Evolutionary conservation across 2,113 vertebrate genomes (phyloP).

Genomic region (Hucho hucho): DNA sequence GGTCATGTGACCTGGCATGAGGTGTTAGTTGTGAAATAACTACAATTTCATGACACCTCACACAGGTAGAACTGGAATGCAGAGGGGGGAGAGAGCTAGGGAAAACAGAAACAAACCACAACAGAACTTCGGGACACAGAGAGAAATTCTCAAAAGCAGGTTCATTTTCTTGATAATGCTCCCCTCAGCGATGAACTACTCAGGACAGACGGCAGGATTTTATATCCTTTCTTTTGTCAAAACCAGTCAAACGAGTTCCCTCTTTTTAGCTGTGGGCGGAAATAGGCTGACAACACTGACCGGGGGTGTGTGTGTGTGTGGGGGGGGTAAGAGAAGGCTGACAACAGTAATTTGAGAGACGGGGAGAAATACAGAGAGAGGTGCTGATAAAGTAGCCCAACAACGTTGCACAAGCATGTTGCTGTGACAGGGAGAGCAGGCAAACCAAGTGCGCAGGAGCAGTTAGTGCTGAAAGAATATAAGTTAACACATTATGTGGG

Average conservation of each 20-base stretch:
- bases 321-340: conserved; percentile 36
- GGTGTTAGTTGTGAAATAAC: conserved; percentile 61
- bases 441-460: neutral
- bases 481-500: neutral
- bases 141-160: conserved; percentile 23
- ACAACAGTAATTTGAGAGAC: conserved; percentile 48
- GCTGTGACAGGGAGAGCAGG: neutral
- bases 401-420: neutral
- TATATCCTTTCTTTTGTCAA: conserved; percentile 70
- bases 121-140: neutral
- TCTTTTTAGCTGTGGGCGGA: conserved; percentile 50
- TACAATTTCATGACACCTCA: conserved; percentile 55
- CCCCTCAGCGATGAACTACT: conserved; percentile 43
- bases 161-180: conserved; percentile 27
- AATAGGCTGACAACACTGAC: conserved; percentile 54
- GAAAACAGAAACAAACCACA: conserved; percentile 10
- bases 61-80: conserved; percentile 73
- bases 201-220: conserved; percentile 64
- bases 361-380: conserved; percentile 14
- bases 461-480: neutral
- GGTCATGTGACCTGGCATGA: conserved; percentile 25
- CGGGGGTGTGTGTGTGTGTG: conserved; percentile 11
- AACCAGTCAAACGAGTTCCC: conserved; percentile 76
- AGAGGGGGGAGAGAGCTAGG: conserved; percentile 48
- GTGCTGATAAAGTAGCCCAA: neutral